These are phyloP conservation scores for Scaptodrosophila latifasciaeformis DNA, from an alignment of 2,888 invertebrate genomes.

Conservation along the genomic window DNA sequence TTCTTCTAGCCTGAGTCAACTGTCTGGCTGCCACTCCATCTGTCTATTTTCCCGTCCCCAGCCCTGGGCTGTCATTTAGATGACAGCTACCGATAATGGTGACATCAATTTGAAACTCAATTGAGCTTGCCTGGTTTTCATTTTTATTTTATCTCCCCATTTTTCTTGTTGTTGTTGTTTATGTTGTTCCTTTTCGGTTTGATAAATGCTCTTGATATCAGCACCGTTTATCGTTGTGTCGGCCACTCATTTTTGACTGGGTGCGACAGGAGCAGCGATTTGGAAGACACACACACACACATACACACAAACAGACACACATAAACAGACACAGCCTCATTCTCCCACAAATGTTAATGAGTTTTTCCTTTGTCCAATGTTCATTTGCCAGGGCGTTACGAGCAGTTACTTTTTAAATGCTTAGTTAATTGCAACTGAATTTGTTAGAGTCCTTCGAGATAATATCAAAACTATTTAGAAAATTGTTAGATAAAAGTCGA, in stretches of 20 bases:
- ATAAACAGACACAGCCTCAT: too few relatives aligned
- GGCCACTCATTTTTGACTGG: slow-evolving; percentile 37
- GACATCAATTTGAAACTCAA: slow-evolving; percentile 74
- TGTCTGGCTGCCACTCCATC: too few relatives aligned
- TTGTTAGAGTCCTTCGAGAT: too few relatives aligned
- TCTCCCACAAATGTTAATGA: slow-evolving; percentile 34
- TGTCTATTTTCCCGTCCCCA: too few relatives aligned
- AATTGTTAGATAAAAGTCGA: too few relatives aligned
- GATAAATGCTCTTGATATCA: slow-evolving; percentile 63
- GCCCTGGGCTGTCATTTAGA: slow-evolving; percentile 48
- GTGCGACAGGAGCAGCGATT: slow-evolving; percentile 62
- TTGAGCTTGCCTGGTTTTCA: slow-evolving; percentile 57
- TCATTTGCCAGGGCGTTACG: slow-evolving; percentile 48
- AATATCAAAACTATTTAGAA: too few relatives aligned
- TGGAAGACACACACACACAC: slow-evolving; percentile 37
- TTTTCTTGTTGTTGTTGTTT: slow-evolving; percentile 37
- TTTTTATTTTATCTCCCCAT: slow-evolving; percentile 5
- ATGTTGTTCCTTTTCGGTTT: slow-evolving; percentile 22
- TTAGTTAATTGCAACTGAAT: slow-evolving; percentile 43
- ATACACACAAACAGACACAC: too few relatives aligned
- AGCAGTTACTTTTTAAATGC: slow-evolving; percentile 58
- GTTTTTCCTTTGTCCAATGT: slow-evolving; percentile 9
- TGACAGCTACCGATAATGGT: slow-evolving; percentile 71
- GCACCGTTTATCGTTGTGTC: slow-evolving; percentile 55
- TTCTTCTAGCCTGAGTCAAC: too few relatives aligned